phyloP scores from a whole-genome alignment of 2,113 vertebrate genomes.

The Lates calcarifer region DNA sequence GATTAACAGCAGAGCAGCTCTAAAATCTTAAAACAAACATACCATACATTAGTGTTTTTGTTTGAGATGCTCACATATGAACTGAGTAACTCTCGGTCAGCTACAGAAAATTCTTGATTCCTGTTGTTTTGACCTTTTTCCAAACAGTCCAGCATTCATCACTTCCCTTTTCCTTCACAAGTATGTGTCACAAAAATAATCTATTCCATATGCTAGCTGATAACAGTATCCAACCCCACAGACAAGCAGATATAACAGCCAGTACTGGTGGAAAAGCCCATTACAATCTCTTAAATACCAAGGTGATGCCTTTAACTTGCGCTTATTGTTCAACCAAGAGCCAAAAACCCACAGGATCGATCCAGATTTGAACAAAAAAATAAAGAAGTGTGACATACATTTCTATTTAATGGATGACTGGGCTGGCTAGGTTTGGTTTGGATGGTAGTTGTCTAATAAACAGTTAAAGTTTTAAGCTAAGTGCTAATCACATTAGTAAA shows the following conservation, averaged over 20 bases:
- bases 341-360: too few relatives aligned
- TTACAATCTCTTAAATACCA: too few relatives aligned
- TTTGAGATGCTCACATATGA: background rate
- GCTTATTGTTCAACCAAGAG: too few relatives aligned
- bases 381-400: background rate
- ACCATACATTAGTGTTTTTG: conserved; percentile 16
- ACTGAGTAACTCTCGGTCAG: background rate
- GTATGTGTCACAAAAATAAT: conserved; percentile 18
- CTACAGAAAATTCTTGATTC: conserved; percentile 15
- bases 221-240: background rate
- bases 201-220: conserved; percentile 2
- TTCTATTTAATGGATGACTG: background rate
- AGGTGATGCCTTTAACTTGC: too few relatives aligned
- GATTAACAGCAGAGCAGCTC: background rate
- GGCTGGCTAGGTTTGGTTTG: background rate
- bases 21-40: conserved; percentile 25
- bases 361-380: background rate
- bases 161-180: conserved; percentile 18
- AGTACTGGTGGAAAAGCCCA: background rate
- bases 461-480: background rate
- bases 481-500: background rate
- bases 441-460: background rate
- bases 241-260: conserved; percentile 16
- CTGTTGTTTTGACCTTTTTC: conserved; percentile 34
- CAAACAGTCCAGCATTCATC: conserved; percentile 30